A percentile compares a stretch with the other conserved stretches of the same genome.
These are phyloP conservation scores for Anthopleura xanthogrammica DNA, from an alignment of 92 coral and sea anemone genomes.

Conservation along the genomic window DNA sequence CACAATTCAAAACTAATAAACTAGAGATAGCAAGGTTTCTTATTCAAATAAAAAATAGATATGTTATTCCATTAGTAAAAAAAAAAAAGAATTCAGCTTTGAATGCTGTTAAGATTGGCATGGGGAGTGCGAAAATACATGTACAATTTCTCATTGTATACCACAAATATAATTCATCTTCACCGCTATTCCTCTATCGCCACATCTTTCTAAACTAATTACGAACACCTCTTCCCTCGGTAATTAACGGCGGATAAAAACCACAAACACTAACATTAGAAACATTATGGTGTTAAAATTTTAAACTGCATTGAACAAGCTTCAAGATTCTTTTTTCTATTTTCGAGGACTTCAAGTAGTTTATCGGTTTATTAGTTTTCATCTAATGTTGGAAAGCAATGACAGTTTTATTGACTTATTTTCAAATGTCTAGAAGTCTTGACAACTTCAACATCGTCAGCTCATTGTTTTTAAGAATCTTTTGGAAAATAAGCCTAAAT, in stretches of 20 bases:
- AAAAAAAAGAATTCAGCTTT: too few species aligned
- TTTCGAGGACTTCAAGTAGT: neutral
- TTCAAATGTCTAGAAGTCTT: neutral
- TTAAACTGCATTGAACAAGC: slow-evolving; percentile 11
- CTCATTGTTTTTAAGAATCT: too few species aligned
- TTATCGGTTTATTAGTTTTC: neutral
- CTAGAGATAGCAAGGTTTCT: neutral
- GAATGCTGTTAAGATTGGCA: too few species aligned
- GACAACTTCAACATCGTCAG: too few species aligned
- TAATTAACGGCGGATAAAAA: slow-evolving; percentile 4
- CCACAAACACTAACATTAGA: slow-evolving; percentile 16
- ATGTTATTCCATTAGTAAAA: too few species aligned
- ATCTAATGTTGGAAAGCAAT: neutral
- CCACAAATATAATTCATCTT: neutral
- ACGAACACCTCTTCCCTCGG: neutral
- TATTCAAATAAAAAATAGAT: neutral
- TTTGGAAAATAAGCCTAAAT: too few species aligned
- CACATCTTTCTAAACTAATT: neutral
- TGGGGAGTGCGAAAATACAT: too few species aligned
- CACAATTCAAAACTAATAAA: too few species aligned
- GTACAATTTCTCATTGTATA: neutral
- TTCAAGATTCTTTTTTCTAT: neutral
- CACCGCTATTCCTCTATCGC: neutral
- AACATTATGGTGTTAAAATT: neutral
- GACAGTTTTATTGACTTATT: neutral